These are phyloP conservation scores for Dasypogon diadema DNA, from an alignment of 2,888 invertebrate genomes.

Conservation along the genomic window DNA sequence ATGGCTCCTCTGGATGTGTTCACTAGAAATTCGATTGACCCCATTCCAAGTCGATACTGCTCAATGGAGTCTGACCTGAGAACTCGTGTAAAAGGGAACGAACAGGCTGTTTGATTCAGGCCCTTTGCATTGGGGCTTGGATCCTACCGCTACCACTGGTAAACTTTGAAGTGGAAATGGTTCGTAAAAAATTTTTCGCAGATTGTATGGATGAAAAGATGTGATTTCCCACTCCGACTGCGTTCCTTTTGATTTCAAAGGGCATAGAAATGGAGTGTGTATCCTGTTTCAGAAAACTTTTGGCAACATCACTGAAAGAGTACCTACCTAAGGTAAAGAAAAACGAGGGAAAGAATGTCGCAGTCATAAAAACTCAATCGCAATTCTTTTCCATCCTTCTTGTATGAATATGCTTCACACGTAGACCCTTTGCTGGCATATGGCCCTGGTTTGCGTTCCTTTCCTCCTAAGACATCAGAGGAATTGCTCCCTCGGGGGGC, in stretches of 20 bases:
- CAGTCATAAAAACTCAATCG: neutral
- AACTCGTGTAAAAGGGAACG: neutral
- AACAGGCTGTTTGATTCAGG: neutral
- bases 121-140: neutral
- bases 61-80: neutral
- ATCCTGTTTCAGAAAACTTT: neutral
- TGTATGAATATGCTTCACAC: too few relatives aligned
- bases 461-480: slow-evolving; percentile 1
- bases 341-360: neutral
- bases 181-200: neutral
- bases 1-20: neutral
- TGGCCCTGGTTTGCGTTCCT: neutral
- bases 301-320: neutral
- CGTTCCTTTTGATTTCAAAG: neutral
- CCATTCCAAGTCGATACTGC: neutral
- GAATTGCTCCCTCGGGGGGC: neutral
- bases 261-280: neutral
- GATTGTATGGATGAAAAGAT: neutral
- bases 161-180: neutral
- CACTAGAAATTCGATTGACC: neutral
- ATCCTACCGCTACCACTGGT: neutral
- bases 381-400: neutral
- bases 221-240: neutral
- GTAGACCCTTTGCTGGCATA: neutral
- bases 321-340: neutral